phyloP scores from a whole-genome alignment of 2,113 vertebrate species.

The Galbula dea region DNA sequence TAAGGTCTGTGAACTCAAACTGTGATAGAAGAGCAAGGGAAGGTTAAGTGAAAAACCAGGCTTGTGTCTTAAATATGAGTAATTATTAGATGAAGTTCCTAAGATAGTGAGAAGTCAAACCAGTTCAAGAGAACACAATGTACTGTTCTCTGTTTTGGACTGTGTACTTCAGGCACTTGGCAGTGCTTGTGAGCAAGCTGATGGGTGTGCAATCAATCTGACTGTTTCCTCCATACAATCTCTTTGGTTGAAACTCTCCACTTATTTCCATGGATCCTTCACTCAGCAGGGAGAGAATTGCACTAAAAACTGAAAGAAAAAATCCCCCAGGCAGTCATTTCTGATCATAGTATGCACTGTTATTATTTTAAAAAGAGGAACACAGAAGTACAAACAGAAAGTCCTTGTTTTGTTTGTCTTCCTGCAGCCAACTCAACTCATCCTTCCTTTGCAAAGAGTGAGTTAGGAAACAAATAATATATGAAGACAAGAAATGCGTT shows the following conservation, averaged over 20 bases:
- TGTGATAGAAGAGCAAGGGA: background rate
- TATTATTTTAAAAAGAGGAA: conserved; percentile 27
- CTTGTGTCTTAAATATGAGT: background rate
- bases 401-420: background rate
- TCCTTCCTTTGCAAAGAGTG: background rate
- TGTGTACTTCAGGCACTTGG: conserved; percentile 29
- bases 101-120: background rate
- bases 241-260: background rate
- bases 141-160: conserved; percentile 20
- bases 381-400: background rate
- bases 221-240: background rate
- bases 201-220: conserved; percentile 30
- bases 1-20: background rate
- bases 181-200: conserved; percentile 6
- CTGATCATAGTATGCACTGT: background rate
- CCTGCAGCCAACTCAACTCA: background rate
- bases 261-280: background rate
- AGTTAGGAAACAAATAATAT: background rate
- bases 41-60: background rate
- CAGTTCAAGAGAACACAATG: conserved; percentile 1
- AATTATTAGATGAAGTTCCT: background rate
- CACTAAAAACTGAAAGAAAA: background rate
- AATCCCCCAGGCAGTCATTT: background rate
- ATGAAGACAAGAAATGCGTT: background rate
- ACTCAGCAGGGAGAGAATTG: background rate